Evolutionary conservation across 2,113 vertebrate species (phyloP).

Genomic region (Plectropomus leopardus): DNA sequence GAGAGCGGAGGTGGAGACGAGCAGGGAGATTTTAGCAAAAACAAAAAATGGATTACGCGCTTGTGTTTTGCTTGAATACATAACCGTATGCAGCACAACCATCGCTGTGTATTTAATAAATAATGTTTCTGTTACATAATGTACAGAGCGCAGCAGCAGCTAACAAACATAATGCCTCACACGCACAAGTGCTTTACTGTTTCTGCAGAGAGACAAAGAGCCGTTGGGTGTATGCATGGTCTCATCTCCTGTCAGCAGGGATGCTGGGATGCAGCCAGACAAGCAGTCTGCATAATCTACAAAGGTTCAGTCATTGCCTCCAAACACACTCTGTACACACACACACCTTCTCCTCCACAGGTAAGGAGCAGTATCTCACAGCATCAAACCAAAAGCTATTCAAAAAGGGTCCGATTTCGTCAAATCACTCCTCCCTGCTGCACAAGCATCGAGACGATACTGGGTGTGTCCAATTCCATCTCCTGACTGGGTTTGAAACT

Average conservation of each 20-base stretch:
- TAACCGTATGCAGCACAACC: not conserved
- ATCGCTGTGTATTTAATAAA: constrained; percentile 9
- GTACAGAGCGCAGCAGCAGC: not conserved
- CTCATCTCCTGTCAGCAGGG: constrained; percentile 54
- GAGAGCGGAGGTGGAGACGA: constrained; percentile 43
- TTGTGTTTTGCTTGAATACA: not conserved
- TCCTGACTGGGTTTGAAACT: not conserved
- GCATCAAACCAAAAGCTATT: not conserved
- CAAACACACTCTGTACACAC: not conserved
- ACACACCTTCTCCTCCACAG: constrained; percentile 3
- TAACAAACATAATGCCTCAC: not conserved
- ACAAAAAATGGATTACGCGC: not conserved
- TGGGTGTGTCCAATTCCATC: constrained; percentile 63
- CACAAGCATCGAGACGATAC: constrained; percentile 3
- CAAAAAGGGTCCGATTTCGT: not conserved
- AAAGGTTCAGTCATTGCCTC: constrained; percentile 22
- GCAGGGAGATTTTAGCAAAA: constrained; percentile 21
- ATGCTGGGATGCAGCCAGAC: constrained; percentile 46
- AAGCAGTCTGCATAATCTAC: constrained; percentile 14
- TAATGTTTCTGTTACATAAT: constrained; percentile 41
- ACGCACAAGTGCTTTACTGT: not conserved
- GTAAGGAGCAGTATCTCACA: not conserved
- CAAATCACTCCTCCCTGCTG: not conserved
- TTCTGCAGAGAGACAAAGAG: constrained; percentile 49
- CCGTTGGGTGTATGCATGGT: constrained; percentile 25